These are phyloP conservation scores for Drosophila nigricruria DNA, from an alignment of 2,888 invertebrate species.

Conservation along the genomic window DNA sequence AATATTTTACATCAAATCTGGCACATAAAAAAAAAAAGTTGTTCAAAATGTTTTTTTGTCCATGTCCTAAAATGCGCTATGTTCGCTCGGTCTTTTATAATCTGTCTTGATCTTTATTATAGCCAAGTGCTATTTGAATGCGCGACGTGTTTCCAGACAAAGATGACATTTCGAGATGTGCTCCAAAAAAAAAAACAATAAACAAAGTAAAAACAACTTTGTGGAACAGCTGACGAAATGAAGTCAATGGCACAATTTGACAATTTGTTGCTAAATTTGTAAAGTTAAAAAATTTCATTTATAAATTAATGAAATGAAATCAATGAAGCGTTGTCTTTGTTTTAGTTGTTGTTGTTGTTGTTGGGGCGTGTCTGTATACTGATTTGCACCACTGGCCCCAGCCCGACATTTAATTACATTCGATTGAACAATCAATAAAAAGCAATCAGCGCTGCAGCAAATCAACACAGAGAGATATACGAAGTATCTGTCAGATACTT, in stretches of 20 bases:
- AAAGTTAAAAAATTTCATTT: conserved; percentile 41
- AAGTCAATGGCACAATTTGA: conserved; percentile 39
- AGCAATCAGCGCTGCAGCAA: conserved; percentile 68
- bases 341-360: conserved; percentile 14
- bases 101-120: conserved; percentile 68
- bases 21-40: conserved; percentile 8
- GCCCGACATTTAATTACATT: conserved; percentile 73
- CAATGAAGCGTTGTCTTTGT: conserved; percentile 60
- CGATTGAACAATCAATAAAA: conserved; percentile 80
- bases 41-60: conserved; percentile 27
- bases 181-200: conserved; percentile 42
- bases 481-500: conserved; percentile 43
- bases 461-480: conserved; percentile 27
- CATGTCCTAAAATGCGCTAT: conserved; percentile 31
- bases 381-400: conserved; percentile 73
- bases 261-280: conserved; percentile 49
- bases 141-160: conserved; percentile 20
- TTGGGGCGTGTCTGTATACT: conserved; percentile 48
- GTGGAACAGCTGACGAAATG: conserved; percentile 16
- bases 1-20: conserved; percentile 25
- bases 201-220: not conserved
- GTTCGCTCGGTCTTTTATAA: conserved; percentile 36
- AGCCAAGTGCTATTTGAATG: conserved; percentile 56
- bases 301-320: conserved; percentile 56
- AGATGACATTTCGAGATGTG: conserved; percentile 29